phyloP scores from a whole-genome alignment of 2,797 vertebrate genomes.

The Clarias laeviceps region DNA sequence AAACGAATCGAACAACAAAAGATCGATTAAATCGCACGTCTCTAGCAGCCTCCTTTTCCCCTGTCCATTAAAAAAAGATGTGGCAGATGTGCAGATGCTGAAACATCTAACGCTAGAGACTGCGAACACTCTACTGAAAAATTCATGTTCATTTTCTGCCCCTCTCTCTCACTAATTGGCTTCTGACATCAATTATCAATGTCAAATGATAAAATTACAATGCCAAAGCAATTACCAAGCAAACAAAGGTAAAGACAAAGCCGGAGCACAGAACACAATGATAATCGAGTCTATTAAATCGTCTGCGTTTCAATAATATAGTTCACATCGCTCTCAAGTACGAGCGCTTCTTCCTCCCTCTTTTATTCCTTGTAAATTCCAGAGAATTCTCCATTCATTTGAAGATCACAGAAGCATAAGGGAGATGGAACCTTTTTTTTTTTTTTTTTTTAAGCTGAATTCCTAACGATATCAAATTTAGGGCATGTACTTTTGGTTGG shows the following conservation, averaged over 20 bases:
- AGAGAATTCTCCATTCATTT: conserved; percentile 20
- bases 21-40: too few relatives aligned
- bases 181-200: conserved; percentile 6
- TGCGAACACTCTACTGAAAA: conserved; percentile 2
- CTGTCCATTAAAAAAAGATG: neutral
- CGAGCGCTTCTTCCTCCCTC: too few relatives aligned
- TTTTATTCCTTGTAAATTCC: neutral
- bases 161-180: conserved; percentile 10
- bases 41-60: neutral
- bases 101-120: neutral
- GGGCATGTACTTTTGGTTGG: conserved; percentile 10
- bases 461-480: conserved; percentile 28
- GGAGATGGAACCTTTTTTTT: conserved; percentile 8
- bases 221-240: conserved; percentile 27
- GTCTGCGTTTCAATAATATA: conserved; percentile 2
- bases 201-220: conserved; percentile 28
- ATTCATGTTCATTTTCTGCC: neutral
- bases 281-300: conserved; percentile 21
- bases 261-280: neutral
- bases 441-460: conserved; percentile 1
- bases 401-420: conserved; percentile 29
- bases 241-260: neutral
- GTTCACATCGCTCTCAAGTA: neutral
- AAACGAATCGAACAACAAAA: too few relatives aligned
- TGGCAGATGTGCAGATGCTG: neutral